Evolutionary conservation across 1,140 invertebrate species (phyloP), one percentile per base, ranked within the genome.

Genomic region (Trinorchestia longiramus): DNA sequence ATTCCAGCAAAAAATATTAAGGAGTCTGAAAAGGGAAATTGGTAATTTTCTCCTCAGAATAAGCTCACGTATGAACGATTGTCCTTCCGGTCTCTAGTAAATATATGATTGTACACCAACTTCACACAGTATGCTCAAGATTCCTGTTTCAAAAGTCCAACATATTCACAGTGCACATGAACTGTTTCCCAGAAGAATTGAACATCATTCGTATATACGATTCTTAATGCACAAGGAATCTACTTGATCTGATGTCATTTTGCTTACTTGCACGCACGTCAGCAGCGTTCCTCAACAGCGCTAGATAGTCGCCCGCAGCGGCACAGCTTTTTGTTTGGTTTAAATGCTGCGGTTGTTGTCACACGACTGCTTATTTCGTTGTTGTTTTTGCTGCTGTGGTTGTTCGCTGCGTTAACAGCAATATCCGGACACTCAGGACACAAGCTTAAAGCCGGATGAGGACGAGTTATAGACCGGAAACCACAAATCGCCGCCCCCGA

Each of bases 381-480:
- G 87, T 87, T 87, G 88, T 90, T 87, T 11, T 87, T 87, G 87
- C 41, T 90, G 88, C 43, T 43, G 41, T 42, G 88, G 88, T 41
- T 11, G 88, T 41, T 15, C 41, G 88, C 43, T 90, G 41, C 88
- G 88, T 90, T 90, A 90, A 90, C 88, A 90, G 88, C 88, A 90
- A 90, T 90, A 90, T 90, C 88, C 88, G 88, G 88, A 90, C 36
- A 90, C 88, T 90, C 88, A 90, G 88, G 88, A 28, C 88, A 36
- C 88, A 90, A 90, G 88, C 88, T 90, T 90, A 36, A 90, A 90
- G 88, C 88, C 88, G 88, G 88, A 90, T 90, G 43, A 36, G 88
- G 88, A 90, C 88, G 88, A 90, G 88, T 90, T 90, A 90, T 41
- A 42, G 88, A 41, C 88, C 88, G 88, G 88, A 90, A 42, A 90